Evolutionary conservation across 2,113 vertebrate species (phyloP), one percentile per base, ranked within the genome.

Genomic region (Labrus mixtus): DNA sequence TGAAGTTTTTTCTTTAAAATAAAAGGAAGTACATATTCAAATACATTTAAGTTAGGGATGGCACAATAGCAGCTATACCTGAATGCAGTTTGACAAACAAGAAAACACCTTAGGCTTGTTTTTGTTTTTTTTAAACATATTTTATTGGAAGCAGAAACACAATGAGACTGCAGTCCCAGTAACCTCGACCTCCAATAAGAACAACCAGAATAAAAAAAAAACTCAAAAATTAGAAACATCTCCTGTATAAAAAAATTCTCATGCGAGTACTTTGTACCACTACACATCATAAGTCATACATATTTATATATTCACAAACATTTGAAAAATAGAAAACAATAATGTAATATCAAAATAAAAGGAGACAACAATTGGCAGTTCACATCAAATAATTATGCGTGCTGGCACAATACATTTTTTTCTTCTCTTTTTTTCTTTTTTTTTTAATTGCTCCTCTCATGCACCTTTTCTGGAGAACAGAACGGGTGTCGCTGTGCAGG

Each of bases 301-400:
- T 94, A 94, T 94, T 93, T 95, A 95, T 94, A 95, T 95, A 94
- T 94, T 94, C 93, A 94, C 93, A 95, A 92, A 91, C 93, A 91
- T 92, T 92, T 84, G 81, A 94, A 93, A 95, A 94, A 93, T 94
- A 94, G 81, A 94, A 95, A 95, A 93, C 81, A 87, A 94, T 73
- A 91, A 85, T 86, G 56, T 88, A 86, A 90, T 92, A 89, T 91
- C 79, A 90, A 94, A 94, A 92, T 87, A 92, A 93, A 93, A 89
- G 80, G 45, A 84, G 66, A 95, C 91, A 82, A 92, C 87, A 62
- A 86, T 90, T 91, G 85, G 90, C 91, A 93, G 81, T 76, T 85
- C 88, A 95, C 94, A 92, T 89, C 89, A 92, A 93, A 90, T 90
- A 90, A 85, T 80, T 90, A 90, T 86, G 83, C 93, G 94, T 95